Base-by-base conservation (phyloP, 1,140 invertebrate genomes). In the Diabrotica undecimpunctata region DNA sequence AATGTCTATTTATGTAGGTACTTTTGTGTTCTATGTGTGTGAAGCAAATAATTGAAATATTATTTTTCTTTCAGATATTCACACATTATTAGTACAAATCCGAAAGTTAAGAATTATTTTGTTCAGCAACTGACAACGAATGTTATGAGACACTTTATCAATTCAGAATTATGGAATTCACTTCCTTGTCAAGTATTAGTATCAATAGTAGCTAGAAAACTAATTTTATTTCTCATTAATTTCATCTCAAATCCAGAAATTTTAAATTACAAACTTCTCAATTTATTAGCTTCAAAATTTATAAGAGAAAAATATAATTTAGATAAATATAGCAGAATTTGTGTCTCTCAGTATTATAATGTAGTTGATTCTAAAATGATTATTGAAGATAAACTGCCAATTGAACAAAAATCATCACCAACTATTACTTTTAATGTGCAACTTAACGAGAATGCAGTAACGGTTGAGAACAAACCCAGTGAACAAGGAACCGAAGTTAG, bases 111-210 rank as follows among this genome's bases (percentile, higher is more conserved):
- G 14, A 84, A 86, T 41, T 83, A 87, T 66, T 87, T 82, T 69
- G 76, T 84, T n/a, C 78, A 84, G 71, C 79, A 79, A 67, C 69
- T 87, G 25, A 79, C 86, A 36, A 81, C 81, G 64, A 79, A 86
- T 55, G 72, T 88, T 56, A 72, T 87, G 4, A 82, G 83, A 70
- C 86, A 87, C 71, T 83, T 88, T 64, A 75, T 88, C 11, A 84
- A 86, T 6, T 87, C 85, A 83, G 87, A 88, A 72, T 69, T 88
- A 12, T 86, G 83, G 74, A 87, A 85, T 69, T 88, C 86, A 2
- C 80, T 87, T 41, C 85, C 87, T 35, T 87, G 84, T 25, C 84
- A 85, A 73, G 74, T 87, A 38, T 76, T 89, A 36, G 75, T 87
- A 5, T 82, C 86, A 38, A 83, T 89, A 60, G 68, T 88, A 58